These are phyloP conservation scores for Drosophila orena DNA, from an alignment of 1,140 invertebrate species.

Conservation along the genomic window DNA sequence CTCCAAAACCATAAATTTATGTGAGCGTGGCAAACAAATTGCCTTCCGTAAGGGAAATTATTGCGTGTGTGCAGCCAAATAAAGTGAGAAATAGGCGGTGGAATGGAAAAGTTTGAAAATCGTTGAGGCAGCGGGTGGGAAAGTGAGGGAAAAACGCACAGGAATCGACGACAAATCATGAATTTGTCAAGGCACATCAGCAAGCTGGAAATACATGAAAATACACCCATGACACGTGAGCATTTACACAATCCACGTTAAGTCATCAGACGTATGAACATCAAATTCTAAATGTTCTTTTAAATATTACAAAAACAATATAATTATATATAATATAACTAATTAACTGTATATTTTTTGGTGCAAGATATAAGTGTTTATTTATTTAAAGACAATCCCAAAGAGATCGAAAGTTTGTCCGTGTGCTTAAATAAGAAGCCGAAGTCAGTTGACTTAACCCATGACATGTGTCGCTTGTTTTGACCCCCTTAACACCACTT, in stretches of 20 bases:
- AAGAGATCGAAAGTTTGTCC: neutral
- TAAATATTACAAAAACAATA: too few species aligned
- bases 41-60: slow-evolving; percentile 74
- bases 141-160: slow-evolving; percentile 14
- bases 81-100: slow-evolving; percentile 21
- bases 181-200: slow-evolving; percentile 59
- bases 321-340: too few species aligned
- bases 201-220: slow-evolving; percentile 25
- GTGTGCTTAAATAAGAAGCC: neutral
- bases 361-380: neutral
- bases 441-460: slow-evolving; percentile 25
- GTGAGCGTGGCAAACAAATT: slow-evolving; percentile 77
- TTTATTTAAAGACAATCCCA: neutral
- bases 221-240: slow-evolving; percentile 27
- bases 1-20: slow-evolving; percentile 64
- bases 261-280: neutral
- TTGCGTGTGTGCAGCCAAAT: slow-evolving; percentile 52
- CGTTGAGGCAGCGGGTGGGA: neutral
- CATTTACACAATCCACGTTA: slow-evolving; percentile 28
- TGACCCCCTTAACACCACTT: slow-evolving; percentile 17
- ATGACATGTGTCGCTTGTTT: slow-evolving; percentile 20
- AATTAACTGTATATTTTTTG: neutral
- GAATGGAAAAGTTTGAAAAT: slow-evolving; percentile 3
- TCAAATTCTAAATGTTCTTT: neutral
- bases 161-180: slow-evolving; percentile 74